Base-by-base conservation (phyloP, 2,888 invertebrate genomes). In the Sceliomorpha sp. region DNA sequence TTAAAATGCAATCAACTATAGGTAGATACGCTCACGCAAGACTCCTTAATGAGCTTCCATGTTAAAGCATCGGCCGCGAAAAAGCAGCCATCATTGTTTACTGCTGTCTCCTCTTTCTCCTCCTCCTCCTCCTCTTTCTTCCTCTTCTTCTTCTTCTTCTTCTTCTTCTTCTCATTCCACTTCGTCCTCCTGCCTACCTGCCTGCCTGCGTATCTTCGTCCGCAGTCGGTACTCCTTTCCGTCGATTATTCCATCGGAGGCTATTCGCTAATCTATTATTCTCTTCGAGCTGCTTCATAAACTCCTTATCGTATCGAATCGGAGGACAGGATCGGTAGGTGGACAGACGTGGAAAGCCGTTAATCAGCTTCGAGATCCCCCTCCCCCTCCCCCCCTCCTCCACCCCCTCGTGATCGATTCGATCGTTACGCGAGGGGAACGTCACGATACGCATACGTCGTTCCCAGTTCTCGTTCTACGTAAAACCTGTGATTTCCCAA, bases 1-100 rank as follows among this genome's bases (percentile, higher is more conserved):
- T 85, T 86, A 85, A 83, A 84, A 85, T 80, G 84, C 82, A 84
- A 85, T 85, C 81, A 81, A 76, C 77, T 76, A 76, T 80, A 80
- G 80, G 78, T 79, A 78, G 80, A 77, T 74, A 80, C 78, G 75
- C 82, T 82, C 80, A 80, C 82, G 81, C 79, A 77, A 81, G 76
- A 77, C 75, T 75, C 74, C 76, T 72, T 86, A 86, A 86, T 85
- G 86, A 86, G 86, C 84, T 82, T 70, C 77, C 81, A 80, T 84
- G 86, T 85, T 81, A 73, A 76, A 80, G 75, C 72, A 71, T 77
- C 66, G 77, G 70, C 66, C 74, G 74, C 79, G 75, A 70, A 75
- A 77, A 81, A 75, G 77, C 77, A 78, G 75, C 77, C 78, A 78
- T 84, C 82, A 84, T 85, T 85, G 84, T 83, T 84, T 81, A 77